A percentile compares a stretch with the other conserved stretches of the same genome.
These are phyloP conservation scores for Enoplolaimus lenunculus DNA, from an alignment of 2,888 invertebrate species.

Conservation along the genomic window DNA sequence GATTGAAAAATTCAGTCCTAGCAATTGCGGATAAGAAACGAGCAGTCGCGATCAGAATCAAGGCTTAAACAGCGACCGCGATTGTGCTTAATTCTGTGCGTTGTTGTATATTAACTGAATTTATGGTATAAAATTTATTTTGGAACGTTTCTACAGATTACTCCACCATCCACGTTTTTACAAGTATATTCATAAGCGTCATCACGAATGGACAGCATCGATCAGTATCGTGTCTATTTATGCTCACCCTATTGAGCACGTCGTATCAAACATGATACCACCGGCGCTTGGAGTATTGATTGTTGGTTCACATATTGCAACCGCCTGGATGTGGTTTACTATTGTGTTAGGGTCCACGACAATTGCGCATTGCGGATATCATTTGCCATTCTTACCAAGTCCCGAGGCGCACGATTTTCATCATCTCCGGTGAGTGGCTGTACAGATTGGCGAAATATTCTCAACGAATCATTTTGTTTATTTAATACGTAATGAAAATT, in stretches of 20 bases:
- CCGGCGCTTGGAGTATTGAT: conserved; percentile 51
- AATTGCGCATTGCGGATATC: conserved; percentile 69
- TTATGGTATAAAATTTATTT: too few species aligned
- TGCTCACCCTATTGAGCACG: conserved; percentile 18
- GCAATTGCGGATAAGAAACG: too few species aligned
- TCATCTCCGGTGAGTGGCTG: conserved; percentile 55
- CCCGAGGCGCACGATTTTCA: conserved; percentile 76
- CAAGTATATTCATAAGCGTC: conserved; percentile 66
- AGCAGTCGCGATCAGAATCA: too few species aligned
- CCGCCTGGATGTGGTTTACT: conserved; percentile 54
- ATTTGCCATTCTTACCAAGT: conserved; percentile 67
- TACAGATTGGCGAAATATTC: too few species aligned
- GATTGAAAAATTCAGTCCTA: too few species aligned
- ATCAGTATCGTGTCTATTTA: conserved; percentile 45
- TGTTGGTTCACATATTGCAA: conserved; percentile 58
- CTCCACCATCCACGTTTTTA: conserved; percentile 60
- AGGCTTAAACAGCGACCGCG: too few species aligned
- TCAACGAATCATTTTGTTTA: not conserved
- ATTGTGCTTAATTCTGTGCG: too few species aligned
- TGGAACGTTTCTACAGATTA: conserved; percentile 51
- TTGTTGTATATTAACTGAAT: too few species aligned
- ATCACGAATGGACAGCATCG: conserved; percentile 76
- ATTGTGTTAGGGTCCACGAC: conserved; percentile 62
- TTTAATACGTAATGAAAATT: not conserved
- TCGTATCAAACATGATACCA: conserved; percentile 59